Conservation (phyloP, 2,888 invertebrate genomes). For the Agrotis puta region DNA sequence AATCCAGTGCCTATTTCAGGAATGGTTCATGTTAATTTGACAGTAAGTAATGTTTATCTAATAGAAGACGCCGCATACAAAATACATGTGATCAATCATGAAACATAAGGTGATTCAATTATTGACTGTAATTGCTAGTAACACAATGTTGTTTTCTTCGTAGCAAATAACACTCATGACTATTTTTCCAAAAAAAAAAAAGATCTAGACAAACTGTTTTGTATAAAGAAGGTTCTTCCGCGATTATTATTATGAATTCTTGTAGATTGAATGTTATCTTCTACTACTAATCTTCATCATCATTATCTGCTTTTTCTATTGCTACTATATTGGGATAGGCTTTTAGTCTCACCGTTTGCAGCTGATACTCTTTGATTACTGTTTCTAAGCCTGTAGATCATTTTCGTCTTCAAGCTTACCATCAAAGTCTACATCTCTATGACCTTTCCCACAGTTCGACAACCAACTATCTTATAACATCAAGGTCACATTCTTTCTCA, state of each 20-base stretch:
- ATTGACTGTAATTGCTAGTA: not conserved
- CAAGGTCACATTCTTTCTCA: slow-evolving; percentile 29
- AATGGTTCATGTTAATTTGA: not conserved
- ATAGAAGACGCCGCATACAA: not conserved
- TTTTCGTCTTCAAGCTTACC: not conserved
- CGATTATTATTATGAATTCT: not conserved
- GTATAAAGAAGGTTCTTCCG: too few species aligned
- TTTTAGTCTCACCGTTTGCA: not conserved
- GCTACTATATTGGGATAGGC: not conserved
- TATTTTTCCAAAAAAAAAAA: not conserved
- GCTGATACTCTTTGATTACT: not conserved
- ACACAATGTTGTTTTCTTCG: not conserved
- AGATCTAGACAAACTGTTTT: too few species aligned
- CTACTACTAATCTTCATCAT: not conserved
- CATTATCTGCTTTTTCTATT: not conserved
- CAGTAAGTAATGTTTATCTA: not conserved
- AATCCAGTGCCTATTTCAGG: not conserved
- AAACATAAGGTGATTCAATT: not conserved
- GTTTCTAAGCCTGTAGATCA: not conserved
- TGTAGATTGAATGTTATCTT: not conserved
- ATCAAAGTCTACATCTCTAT: not conserved
- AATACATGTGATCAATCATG: not conserved
- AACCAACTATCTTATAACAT: slow-evolving; percentile 8
- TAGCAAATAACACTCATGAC: not conserved
- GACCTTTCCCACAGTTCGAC: slow-evolving; percentile 33